These are phyloP conservation scores for Centruroides vittatus DNA, from an alignment of 1,140 invertebrate genomes.

Conservation along the genomic window DNA sequence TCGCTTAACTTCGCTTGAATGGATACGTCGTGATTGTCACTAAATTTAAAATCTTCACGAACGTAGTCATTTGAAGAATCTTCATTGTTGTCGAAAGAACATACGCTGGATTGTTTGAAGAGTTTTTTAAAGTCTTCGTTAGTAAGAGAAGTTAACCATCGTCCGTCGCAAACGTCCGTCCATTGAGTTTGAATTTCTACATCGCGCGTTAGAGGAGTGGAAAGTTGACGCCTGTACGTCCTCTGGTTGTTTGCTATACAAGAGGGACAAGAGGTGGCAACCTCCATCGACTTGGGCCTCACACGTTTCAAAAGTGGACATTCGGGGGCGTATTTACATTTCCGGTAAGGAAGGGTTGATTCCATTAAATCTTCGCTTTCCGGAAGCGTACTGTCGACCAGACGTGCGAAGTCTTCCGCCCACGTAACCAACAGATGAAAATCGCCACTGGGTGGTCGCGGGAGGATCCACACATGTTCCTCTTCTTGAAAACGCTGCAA, in stretches of 20 bases:
- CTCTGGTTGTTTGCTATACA: too few species aligned
- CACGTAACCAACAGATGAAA: slow-evolving; percentile 9
- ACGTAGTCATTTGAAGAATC: too few species aligned
- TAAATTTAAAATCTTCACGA: too few species aligned
- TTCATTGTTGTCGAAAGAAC: too few species aligned
- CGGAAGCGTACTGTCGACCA: slow-evolving; percentile 5
- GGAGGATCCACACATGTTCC: background rate
- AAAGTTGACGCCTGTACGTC: background rate
- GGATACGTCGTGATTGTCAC: background rate
- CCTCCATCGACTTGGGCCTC: too few species aligned
- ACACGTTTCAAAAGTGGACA: too few species aligned
- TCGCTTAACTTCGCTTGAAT: background rate
- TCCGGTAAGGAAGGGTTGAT: too few species aligned
- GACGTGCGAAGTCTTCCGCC: slow-evolving; percentile 11
- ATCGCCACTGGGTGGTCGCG: slow-evolving; percentile 7
- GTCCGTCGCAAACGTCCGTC: background rate
- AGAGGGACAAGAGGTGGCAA: too few species aligned
- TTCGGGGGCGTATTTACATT: too few species aligned
- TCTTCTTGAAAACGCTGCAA: background rate
- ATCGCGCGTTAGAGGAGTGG: slow-evolving; percentile 6
- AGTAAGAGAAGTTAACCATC: too few species aligned
- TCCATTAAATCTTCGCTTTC: background rate
- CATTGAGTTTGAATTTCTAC: slow-evolving; percentile 7
- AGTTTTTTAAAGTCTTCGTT: too few species aligned
- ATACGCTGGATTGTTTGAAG: too few species aligned